Evolutionary conservation across 2,888 invertebrate genomes (phyloP), one percentile per base, ranked within the genome.

Genomic region (Pristionchus japonicus): DNA sequence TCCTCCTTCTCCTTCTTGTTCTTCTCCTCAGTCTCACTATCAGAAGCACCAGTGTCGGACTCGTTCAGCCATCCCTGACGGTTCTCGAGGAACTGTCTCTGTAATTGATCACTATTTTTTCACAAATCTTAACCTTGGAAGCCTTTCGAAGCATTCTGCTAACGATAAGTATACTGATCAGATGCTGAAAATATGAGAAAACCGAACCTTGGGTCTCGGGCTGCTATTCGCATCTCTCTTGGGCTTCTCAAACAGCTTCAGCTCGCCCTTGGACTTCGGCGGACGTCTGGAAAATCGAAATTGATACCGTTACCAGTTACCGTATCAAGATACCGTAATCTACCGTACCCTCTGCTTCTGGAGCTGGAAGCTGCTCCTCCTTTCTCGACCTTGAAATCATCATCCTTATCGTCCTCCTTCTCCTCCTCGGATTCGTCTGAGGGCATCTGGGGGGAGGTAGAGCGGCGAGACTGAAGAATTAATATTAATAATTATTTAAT

Each of bases 51-150:
- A 4, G 40, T 23, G 31, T 70, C 86, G 0, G 67, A 70, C 47
- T 86, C 86, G 23, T 70, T 47, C 86, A 86, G 70, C 86, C 86
- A 86, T 11, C 49, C 43, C 49, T 86, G 86, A 0, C 86, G 86
- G 11, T 17, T 47, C 86, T 67, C 70, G 47, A 86, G 86, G 70
- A 34, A 70, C 31, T 20, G n/a, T n/a, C 37, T 67, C 86, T 86
- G 86, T 17, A 86, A 86, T n/a, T n/a, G n/a, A n/a, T n/a, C n/a
- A n/a, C n/a, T n/a, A n/a, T n/a, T n/a, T n/a, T n/a, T n/a, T n/a
- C n/a, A n/a, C n/a, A n/a, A n/a, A n/a, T n/a, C n/a, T n/a, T n/a
- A n/a, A n/a, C n/a, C n/a, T n/a, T n/a, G n/a, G n/a, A n/a, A n/a
- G n/a, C n/a, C n/a, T n/a, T n/a, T n/a, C n/a, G n/a, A n/a, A n/a